Conservation (phyloP, 1,140 invertebrate genomes). For the Drosophila gunungcola region DNA sequence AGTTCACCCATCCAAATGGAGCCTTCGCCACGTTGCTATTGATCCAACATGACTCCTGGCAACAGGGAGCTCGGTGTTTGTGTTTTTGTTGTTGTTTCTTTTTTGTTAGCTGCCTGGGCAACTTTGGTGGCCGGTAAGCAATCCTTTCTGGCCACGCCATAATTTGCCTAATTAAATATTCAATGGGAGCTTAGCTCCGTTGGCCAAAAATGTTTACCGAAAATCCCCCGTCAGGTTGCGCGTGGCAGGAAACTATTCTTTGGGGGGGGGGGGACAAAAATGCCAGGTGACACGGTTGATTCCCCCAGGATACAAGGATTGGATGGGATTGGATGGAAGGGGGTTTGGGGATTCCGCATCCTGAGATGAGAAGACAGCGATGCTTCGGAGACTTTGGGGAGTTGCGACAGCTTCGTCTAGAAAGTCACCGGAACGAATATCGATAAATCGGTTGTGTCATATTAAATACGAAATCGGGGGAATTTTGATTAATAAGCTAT, state of each 20-base stretch:
- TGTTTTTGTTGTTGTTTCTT: neutral
- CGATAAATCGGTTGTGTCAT: neutral
- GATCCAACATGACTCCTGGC: constrained; percentile 27
- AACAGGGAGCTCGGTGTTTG: neutral
- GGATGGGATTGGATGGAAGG: neutral
- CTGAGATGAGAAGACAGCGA: constrained; percentile 22
- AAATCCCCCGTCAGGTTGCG: constrained; percentile 10
- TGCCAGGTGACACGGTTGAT: constrained; percentile 9
- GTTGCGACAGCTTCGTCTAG: constrained; percentile 2
- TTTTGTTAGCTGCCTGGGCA: constrained; percentile 14
- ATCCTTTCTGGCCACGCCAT: constrained; percentile 37
- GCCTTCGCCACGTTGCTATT: constrained; percentile 3
- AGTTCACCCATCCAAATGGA: neutral
- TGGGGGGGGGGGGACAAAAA: neutral
- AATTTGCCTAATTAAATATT: constrained; percentile 62
- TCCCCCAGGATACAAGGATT: neutral
- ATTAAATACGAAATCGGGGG: neutral
- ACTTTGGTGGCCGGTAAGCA: constrained; percentile 15
- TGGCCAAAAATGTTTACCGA: constrained; percentile 18
- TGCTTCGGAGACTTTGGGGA: constrained; percentile 7
- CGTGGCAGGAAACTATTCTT: constrained; percentile 32
- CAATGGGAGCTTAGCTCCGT: constrained; percentile 20
- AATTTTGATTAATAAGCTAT: neutral
- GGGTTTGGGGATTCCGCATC: neutral
- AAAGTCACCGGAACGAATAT: constrained; percentile 14